Conservation (phyloP, 2,797 vertebrate species). For the Anas bahamensis region DNA sequence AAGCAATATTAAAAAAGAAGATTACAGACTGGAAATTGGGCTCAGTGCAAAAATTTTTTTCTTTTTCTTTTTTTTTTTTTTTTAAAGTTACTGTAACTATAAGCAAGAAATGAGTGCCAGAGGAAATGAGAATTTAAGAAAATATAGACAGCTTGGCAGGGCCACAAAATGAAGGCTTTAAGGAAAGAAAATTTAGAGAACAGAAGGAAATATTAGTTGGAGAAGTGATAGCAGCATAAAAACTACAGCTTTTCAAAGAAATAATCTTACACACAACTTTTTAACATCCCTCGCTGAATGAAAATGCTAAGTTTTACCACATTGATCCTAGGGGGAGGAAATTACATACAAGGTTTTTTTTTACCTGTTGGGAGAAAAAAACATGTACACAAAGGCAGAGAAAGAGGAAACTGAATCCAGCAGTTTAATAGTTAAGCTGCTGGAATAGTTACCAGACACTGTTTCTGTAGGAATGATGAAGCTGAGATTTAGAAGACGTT, state of each 20-base stretch:
- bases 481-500: conserved; percentile 70
- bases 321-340: not conserved
- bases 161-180: conserved; percentile 58
- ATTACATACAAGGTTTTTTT: not conserved
- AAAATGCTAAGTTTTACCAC: not conserved
- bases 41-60: conserved; percentile 37
- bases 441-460: conserved; percentile 72
- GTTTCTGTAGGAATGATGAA: conserved; percentile 74
- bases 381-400: not conserved
- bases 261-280: not conserved
- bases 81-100: conserved; percentile 51
- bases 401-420: conserved; percentile 42
- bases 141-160: conserved; percentile 68
- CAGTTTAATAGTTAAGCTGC: conserved; percentile 58
- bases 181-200: conserved; percentile 62
- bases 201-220: conserved; percentile 60
- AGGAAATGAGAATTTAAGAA: conserved; percentile 76
- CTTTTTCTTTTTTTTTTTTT: not conserved
- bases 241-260: conserved; percentile 7
- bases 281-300: not conserved
- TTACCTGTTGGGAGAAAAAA: not conserved
- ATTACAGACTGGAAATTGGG: conserved; percentile 69
- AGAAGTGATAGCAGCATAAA: conserved; percentile 35
- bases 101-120: conserved; percentile 55
- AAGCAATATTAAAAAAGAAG: conserved; percentile 65